Evolutionary conservation across 2,797 vertebrate species (phyloP).

Genomic region (Dryobates pubescens): DNA sequence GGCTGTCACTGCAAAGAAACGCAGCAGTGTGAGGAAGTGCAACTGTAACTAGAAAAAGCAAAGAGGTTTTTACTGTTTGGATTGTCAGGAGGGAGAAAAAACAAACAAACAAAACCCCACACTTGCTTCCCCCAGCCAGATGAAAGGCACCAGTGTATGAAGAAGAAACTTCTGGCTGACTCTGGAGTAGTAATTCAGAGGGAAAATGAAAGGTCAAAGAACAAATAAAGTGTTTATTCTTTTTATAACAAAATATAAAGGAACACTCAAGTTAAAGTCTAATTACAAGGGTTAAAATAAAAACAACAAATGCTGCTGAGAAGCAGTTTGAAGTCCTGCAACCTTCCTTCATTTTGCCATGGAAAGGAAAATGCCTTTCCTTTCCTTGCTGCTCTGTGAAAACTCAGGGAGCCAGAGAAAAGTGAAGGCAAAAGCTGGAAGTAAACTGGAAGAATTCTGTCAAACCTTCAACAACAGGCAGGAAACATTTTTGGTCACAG

Average conservation of each 20-base stretch:
- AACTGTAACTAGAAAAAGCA: background rate
- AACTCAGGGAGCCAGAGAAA: background rate
- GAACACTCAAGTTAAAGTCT: background rate
- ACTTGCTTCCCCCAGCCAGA: background rate
- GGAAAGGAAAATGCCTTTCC: background rate
- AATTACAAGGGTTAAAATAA: background rate
- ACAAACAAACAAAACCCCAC: background rate
- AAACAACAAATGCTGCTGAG: background rate
- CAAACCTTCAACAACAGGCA: background rate
- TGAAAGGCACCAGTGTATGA: constrained; percentile 32
- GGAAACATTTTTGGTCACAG: background rate
- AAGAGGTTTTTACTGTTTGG: background rate
- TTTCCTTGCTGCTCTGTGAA: background rate
- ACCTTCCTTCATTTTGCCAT: background rate
- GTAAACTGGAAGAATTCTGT: background rate
- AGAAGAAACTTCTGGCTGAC: constrained; percentile 23
- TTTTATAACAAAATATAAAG: constrained; percentile 30
- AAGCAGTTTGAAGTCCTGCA: constrained; percentile 28
- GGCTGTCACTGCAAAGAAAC: background rate
- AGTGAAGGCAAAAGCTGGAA: background rate
- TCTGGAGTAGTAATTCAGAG: constrained; percentile 19
- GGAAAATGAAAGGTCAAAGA: constrained; percentile 56
- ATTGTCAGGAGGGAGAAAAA: background rate
- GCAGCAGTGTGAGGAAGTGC: background rate
- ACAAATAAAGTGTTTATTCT: constrained; percentile 38